Evolutionary conservation across 2,113 vertebrate genomes (phyloP).

Genomic region (Lethenteron reissneri): DNA sequence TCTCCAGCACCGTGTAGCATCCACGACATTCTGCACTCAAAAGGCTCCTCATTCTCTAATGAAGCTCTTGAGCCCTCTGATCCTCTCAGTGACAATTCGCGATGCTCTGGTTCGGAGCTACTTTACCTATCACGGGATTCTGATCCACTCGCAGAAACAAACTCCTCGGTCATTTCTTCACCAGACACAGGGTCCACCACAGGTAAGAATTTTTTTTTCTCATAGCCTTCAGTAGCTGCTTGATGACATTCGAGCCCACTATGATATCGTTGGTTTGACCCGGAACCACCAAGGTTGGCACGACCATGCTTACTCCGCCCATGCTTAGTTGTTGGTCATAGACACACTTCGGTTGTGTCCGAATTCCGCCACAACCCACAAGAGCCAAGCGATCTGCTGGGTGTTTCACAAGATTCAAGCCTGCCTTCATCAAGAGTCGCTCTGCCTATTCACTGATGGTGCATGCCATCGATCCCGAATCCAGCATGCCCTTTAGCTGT

Average conservation of each 20-base stretch:
- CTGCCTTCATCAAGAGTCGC: neutral
- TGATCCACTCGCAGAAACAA: too few species aligned
- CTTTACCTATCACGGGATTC: too few species aligned
- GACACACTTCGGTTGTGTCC: slow-evolving; percentile 10
- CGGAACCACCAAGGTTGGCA: slow-evolving; percentile 8
- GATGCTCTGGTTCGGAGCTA: too few species aligned
- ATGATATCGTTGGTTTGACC: slow-evolving; percentile 12
- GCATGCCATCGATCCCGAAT: slow-evolving; percentile 6
- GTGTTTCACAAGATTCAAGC: neutral
- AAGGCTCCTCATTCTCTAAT: too few species aligned
- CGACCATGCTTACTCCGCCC: slow-evolving; percentile 10
- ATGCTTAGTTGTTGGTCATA: slow-evolving; percentile 11
- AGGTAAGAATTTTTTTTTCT: too few species aligned
- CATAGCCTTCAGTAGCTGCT: neutral
- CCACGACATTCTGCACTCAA: too few species aligned
- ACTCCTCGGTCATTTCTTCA: too few species aligned
- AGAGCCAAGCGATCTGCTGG: slow-evolving; percentile 8
- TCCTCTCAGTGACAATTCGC: too few species aligned
- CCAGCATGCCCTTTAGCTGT: slow-evolving; percentile 11
- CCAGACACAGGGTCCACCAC: too few species aligned
- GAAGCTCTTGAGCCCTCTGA: too few species aligned
- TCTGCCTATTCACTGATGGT: slow-evolving; percentile 12
- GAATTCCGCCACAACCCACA: slow-evolving; percentile 11
- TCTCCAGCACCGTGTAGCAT: too few species aligned
- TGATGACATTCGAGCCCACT: slow-evolving; percentile 12